Evolutionary conservation across 1,140 invertebrate genomes (phyloP), one percentile per base, ranked within the genome.

Genomic region (Tenebrio molitor): DNA sequence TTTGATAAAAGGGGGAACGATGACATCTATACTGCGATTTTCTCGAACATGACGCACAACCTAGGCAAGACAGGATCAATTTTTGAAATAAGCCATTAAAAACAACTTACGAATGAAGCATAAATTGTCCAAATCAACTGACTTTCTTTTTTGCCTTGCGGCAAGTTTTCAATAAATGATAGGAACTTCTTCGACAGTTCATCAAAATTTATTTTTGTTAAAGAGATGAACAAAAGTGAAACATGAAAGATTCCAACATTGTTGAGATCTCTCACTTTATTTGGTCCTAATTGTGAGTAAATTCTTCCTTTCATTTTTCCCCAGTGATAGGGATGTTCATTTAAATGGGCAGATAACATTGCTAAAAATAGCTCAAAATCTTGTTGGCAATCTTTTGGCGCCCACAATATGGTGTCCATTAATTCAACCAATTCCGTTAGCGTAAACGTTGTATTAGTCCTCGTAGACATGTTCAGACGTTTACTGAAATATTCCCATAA

Each of bases 401-500:
- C 65, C 17, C 16, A 73, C 16, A 77, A 21, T 39, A 78, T 74
- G 2, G 15, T 68, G 14, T 76, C 70, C 10, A 79, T 62, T 25
- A 69, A 33, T 53, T 77, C 77, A 12, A 75, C 44, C 14, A 76
- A 46, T 34, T 78, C 71, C 12, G 7, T 63, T 41, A 58, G 62
- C 34, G 33, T 68, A 53, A 34, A 53, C 46, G 65, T 72, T 29
- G 25, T 16, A 44, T 66, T 71, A 39, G 62, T 69, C 41, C 75
- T 76, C 2, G 69, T 70, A 23, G 76, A 74, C 0, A 74, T 34
- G 46, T 81, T 80, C 6, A 81, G 39, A 64, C 76, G 69, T 66
- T 81, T 81, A 66, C 79, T 77, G 66, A 78, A 81, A 25, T 77
- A 75, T 14, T 81, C 80, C 79, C 80, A 81, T 33, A 78, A 50